Evolutionary conservation across 2,113 vertebrate species (phyloP), one percentile per base, ranked within the genome.

Genomic region (Piaya cayana): DNA sequence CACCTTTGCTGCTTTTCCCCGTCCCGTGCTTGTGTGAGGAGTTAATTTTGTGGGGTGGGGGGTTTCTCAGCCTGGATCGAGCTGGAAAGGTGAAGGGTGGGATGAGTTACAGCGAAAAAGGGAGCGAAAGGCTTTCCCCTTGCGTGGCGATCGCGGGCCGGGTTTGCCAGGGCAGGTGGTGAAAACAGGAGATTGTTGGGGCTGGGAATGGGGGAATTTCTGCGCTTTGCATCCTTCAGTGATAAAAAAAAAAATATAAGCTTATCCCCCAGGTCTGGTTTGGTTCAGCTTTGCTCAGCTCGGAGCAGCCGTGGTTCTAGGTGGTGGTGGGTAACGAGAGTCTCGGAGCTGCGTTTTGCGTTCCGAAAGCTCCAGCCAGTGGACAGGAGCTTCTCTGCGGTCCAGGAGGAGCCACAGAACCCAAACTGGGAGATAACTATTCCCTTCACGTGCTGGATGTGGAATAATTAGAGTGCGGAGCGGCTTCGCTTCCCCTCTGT

Each of bases 321-420:
- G 1, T 5, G 3, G 6, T 0, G 0, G 0, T 29, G 42, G 30
- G 14, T 32, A 2, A 15, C 0, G 13, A 45, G 74, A 39, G 16
- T 3, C 52, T 26, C 0, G 7, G 45, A 69, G 78, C 53, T 1
- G 1, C 8, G 10, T 68, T 53, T 21, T 64, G 8, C 7, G 29
- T 27, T 60, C 0, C 5, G 53, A 43, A 45, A 42, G 15, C 60
- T 43, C 50, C 2, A 1, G 27, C 30, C 1, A 4, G 27, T 59
- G 43, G 27, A 18, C 30, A 19, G 30, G 34, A 3, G 15, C 14
- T 19, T 30, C 32, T 50, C 52, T 0, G 0, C 34, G 27, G 1
- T 6, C 8, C 0, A 1, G 62, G 29, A 60, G 43, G 53, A 45
- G 43, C 75, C 5, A 1, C 21, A 16, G 86, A 30, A 34, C 47